Base-by-base conservation (phyloP, 1,140 invertebrate genomes). In the Trachymyrmex septentrionalis region DNA sequence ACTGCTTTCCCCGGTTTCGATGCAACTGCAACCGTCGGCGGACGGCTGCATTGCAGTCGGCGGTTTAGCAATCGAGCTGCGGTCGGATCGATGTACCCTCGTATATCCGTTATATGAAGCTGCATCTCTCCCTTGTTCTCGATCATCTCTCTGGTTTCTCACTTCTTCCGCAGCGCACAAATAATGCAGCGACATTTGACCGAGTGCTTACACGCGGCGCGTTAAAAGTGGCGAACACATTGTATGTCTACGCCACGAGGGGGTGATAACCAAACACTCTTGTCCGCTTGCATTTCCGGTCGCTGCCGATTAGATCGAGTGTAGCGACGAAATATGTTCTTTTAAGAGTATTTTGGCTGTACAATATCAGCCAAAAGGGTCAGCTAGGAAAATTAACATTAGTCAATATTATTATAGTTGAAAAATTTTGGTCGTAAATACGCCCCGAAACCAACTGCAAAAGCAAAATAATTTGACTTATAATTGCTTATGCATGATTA, bases 11-110 rank as follows among this genome's bases (percentile, higher is more conserved):
- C 10, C 61, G 76, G 27, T 72, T 76, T 67, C 77, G 86, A 82
- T 80, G 86, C 73, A 75, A 64, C 85, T 88, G 77, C 84, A 61
- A 55, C 50, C 76, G 86, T 75, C 75, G 87, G 57, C 72, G 84
- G 57, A 72, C 86, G 91, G 66, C 92, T 93, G 93, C 93, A 93
- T 87, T 94, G 93, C 93, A 94, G 91, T 91, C 90, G 77, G 93
- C 44, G 93, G 93, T 94, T 93, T 93, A 92, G 93, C 93, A 93
- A 93, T 94, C 92, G 92, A 91, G 89, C 89, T 93, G 93, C 85
- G 92, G 92, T 94, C 66, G 87, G 90, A 92, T 93, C 92, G 89
- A 94, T 92, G 92, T 86, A 87, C 87, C 34, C 57, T 61, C 38
- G 72, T 81, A 81, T 73, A 84, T 90, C 86, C 88, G 73, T 80